Base-by-base conservation (phyloP, 1,140 invertebrate genomes). In the Chymomyza costata region DNA sequence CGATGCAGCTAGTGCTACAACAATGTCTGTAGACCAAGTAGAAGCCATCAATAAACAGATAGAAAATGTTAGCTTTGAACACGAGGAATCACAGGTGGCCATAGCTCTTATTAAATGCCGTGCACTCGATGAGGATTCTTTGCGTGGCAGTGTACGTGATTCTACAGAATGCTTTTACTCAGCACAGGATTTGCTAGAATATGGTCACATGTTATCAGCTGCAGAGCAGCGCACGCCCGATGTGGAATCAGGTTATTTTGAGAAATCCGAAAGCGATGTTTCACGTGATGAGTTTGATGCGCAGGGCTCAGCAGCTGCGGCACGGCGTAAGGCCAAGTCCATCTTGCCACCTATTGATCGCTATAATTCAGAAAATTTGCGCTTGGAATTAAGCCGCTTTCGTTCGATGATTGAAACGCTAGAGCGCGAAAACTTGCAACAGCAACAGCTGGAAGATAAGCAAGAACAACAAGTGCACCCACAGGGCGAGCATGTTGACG, bases 121-220 rank as follows among this genome's bases (percentile, higher is more conserved):
- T 25, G 21, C 21, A 25, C 32, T 13, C 32, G 32, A 34, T 10
- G 32, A 34, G 11, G 35, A 38, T 6, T 52, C 61, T 6, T n/a
- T 65, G 11, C 60, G 65, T 2, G 73, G 76, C 3, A 83, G 51
- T 43, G 66, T 83, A 10, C 81, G 81, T n/a, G 81, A 83, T 16
- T 83, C 81, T 11, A 58, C 81, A 5, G 81, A 83, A 31, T 83
- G 74, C 44, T 83, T 76, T 38, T 83, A 83, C 18, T 83, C 81
- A 1, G 81, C 81, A 3, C 81, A 83, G 58, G 81, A 83, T 68
- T 63, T 83, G 3, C 61, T 83, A 7, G 81, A 83, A 34, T 83
- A 81, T 25, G 81, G 81, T 0, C 69, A 83, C 16, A 62, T 81
- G 57, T 25, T 83, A 6, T 59, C 61, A 5, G 44, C 64, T 3